Percentiles rank a stretch among this genome's conserved stretches.
Evolutionary conservation across 2,797 vertebrate genomes (phyloP).

Genomic region (Urophycis tenuis): DNA sequence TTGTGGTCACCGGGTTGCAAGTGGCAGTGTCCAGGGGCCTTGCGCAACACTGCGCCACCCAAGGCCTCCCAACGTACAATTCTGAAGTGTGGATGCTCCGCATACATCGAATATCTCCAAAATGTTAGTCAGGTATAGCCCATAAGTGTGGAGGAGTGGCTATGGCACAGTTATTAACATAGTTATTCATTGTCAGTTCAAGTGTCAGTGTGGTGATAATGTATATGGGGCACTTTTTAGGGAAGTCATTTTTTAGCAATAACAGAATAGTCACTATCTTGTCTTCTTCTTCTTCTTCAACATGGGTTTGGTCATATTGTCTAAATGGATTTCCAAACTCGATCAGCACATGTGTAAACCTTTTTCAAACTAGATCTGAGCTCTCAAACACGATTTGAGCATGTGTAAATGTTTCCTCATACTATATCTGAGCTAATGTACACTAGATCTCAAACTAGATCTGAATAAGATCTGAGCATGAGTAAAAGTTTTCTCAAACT

Average conservation of each 20-base stretch:
- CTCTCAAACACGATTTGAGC: neutral
- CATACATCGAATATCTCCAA: neutral
- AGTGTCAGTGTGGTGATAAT: neutral
- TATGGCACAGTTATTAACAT: neutral
- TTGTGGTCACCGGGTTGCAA: conserved; percentile 64
- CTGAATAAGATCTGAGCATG: too few species aligned
- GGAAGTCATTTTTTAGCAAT: neutral
- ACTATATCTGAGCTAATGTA: neutral
- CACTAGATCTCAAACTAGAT: too few species aligned
- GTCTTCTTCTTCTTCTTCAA: neutral
- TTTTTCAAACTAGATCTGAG: too few species aligned
- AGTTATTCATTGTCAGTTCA: neutral
- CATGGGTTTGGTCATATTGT: neutral
- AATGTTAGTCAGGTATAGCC: neutral
- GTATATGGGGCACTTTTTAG: neutral
- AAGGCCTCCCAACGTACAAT: neutral
- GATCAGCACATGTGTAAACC: too few species aligned
- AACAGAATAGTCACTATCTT: neutral
- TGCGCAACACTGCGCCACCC: conserved; percentile 63
- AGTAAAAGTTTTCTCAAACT: too few species aligned
- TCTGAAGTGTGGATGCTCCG: neutral
- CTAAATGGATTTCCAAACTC: neutral
- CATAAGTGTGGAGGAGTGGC: neutral
- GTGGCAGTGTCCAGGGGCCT: conserved; percentile 60
- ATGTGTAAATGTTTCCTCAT: too few species aligned